Percentiles rank a stretch among this genome's conserved stretches.
These are phyloP conservation scores for Drosophila infuscata DNA, from an alignment of 2,888 invertebrate genomes.

Conservation along the genomic window DNA sequence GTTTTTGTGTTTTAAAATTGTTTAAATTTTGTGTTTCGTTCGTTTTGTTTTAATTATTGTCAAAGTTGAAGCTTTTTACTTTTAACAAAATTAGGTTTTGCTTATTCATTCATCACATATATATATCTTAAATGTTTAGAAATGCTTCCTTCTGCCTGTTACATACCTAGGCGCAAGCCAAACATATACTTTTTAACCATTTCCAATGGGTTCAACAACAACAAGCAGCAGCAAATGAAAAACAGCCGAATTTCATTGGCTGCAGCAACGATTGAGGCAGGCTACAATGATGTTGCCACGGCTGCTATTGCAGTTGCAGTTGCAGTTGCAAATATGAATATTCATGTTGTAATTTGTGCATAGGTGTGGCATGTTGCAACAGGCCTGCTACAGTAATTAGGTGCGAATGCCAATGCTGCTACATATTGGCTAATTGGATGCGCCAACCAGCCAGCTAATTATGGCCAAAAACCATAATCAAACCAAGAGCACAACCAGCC, in stretches of 20 bases:
- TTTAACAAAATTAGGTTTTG: too few species aligned
- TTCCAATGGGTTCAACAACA: constrained; percentile 5
- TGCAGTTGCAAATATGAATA: constrained; percentile 69
- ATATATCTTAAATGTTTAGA: background rate
- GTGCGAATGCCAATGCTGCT: constrained; percentile 54
- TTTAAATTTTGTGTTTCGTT: too few species aligned
- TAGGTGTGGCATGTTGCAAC: constrained; percentile 55
- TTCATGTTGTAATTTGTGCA: constrained; percentile 73
- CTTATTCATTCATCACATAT: too few species aligned
- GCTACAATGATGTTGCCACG: constrained; percentile 21
- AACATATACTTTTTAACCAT: background rate
- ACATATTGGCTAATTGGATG: constrained; percentile 66
- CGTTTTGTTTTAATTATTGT: too few species aligned
- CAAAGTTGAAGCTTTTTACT: too few species aligned
- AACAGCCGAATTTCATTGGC: constrained; percentile 64
- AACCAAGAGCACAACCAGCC: background rate
- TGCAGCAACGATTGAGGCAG: constrained; percentile 49
- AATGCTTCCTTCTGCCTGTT: background rate
- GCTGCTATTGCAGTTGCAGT: constrained; percentile 8
- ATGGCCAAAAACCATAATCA: constrained; percentile 47
- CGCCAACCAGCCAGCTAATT: constrained; percentile 63
- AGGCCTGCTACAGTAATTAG: constrained; percentile 65
- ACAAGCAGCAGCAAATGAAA: constrained; percentile 38
- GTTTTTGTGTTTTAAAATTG: too few species aligned
- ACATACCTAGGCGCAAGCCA: background rate